phyloP scores from a whole-genome alignment of 2,888 invertebrate species.

The Xestia xanthographa region DNA sequence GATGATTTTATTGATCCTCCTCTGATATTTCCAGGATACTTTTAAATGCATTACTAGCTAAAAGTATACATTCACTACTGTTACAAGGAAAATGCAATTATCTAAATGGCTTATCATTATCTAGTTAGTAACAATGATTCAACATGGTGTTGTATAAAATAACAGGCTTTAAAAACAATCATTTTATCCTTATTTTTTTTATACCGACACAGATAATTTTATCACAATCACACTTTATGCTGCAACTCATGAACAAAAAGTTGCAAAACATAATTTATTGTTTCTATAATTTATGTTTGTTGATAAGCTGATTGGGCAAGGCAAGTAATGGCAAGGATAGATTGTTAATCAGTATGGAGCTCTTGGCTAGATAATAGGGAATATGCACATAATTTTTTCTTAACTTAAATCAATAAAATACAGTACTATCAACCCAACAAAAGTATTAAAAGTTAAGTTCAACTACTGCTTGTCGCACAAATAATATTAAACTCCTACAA shows the following conservation, averaged over 20 bases:
- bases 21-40: neutral
- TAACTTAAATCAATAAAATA: too few species aligned
- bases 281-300: neutral
- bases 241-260: conserved; percentile 12
- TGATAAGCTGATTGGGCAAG: conserved; percentile 11
- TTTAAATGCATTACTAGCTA: neutral
- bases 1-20: neutral
- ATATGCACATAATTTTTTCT: too few species aligned
- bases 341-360: neutral
- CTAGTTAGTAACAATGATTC: conserved; percentile 24
- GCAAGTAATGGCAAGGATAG: neutral
- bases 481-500: too few species aligned
- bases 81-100: conserved; percentile 19
- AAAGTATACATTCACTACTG: neutral
- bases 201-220: neutral
- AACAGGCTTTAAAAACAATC: neutral
- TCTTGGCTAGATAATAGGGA: neutral
- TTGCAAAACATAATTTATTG: conserved; percentile 8
- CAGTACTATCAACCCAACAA: too few species aligned
- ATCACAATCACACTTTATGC: conserved; percentile 12
- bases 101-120: conserved; percentile 28
- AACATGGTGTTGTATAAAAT: conserved; percentile 9
- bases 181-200: conserved; percentile 45
- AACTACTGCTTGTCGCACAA: too few species aligned
- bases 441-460: too few species aligned